These are phyloP conservation scores for Coecobrya sp. DNA, from an alignment of 2,888 invertebrate species.

Conservation along the genomic window DNA sequence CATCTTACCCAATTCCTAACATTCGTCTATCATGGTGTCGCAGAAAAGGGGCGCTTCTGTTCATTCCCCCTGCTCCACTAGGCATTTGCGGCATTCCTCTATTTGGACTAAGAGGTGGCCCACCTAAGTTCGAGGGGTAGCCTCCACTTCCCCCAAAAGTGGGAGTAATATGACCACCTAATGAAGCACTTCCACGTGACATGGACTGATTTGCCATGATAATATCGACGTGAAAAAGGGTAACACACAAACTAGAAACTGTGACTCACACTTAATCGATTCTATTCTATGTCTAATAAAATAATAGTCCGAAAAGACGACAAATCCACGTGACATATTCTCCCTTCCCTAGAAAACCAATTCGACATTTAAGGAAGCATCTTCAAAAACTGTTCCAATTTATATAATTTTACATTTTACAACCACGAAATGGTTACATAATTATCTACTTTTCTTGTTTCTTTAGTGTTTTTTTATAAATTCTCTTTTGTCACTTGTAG, in stretches of 20 bases:
- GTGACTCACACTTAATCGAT: conserved; percentile 39
- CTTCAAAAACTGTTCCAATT: not conserved
- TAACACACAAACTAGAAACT: conserved; percentile 45
- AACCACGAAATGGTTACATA: no score
- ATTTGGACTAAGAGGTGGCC: conserved; percentile 85
- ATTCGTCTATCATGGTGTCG: conserved; percentile 83
- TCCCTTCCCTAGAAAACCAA: not conserved
- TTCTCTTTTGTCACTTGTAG: no score
- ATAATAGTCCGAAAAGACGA: conserved; percentile 41
- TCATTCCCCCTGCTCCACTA: conserved; percentile 77
- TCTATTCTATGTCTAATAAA: conserved; percentile 52
- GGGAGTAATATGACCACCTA: conserved; percentile 85
- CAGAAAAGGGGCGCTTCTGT: conserved; percentile 78
- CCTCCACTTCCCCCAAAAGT: conserved; percentile 84
- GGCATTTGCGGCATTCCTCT: conserved; percentile 84
- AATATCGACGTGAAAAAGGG: not conserved
- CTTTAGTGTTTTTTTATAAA: no score
- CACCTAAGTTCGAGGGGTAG: conserved; percentile 80
- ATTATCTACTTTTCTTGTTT: no score
- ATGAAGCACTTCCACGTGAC: conserved; percentile 80
- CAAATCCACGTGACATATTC: conserved; percentile 70
- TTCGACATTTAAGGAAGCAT: conserved; percentile 41
- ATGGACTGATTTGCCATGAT: conserved; percentile 78
- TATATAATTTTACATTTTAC: no score
- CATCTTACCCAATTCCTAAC: conserved; percentile 84